Conservation (phyloP, 1,140 invertebrate species). For the Arion vulgaris region DNA sequence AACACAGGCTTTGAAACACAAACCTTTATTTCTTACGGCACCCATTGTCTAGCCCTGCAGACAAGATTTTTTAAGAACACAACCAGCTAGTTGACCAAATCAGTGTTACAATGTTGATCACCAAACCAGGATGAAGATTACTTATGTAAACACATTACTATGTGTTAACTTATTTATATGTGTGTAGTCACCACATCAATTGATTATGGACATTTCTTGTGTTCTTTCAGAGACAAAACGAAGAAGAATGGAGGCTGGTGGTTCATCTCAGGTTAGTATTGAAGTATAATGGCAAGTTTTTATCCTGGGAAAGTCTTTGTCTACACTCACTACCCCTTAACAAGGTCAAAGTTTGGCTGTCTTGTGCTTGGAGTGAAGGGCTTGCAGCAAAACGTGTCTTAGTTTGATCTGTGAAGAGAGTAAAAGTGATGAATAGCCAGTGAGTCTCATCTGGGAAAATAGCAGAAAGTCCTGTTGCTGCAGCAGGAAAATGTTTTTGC, state of each 20-base stretch:
- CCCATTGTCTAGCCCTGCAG: too few species aligned
- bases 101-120: too few species aligned
- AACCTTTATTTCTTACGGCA: too few species aligned
- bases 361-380: background rate
- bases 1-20: too few species aligned
- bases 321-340: background rate
- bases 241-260: slow-evolving; percentile 62
- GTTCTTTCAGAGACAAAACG: slow-evolving; percentile 65
- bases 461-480: background rate
- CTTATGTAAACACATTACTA: too few species aligned
- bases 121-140: too few species aligned
- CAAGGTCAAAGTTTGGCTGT: background rate
- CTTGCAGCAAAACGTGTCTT: background rate
- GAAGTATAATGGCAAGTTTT: slow-evolving; percentile 54
- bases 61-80: too few species aligned
- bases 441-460: background rate
- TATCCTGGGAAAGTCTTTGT: slow-evolving; percentile 41
- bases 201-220: slow-evolving; percentile 8
- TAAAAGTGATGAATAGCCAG: background rate
- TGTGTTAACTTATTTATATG: too few species aligned
- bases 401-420: background rate
- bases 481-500: background rate
- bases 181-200: too few species aligned
- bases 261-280: slow-evolving; percentile 70
- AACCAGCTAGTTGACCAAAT: too few species aligned